Percentiles rank a stretch among this genome's conserved stretches.
phyloP scores from a whole-genome alignment of 1,140 invertebrate species.

The Papilio polytes region DNA sequence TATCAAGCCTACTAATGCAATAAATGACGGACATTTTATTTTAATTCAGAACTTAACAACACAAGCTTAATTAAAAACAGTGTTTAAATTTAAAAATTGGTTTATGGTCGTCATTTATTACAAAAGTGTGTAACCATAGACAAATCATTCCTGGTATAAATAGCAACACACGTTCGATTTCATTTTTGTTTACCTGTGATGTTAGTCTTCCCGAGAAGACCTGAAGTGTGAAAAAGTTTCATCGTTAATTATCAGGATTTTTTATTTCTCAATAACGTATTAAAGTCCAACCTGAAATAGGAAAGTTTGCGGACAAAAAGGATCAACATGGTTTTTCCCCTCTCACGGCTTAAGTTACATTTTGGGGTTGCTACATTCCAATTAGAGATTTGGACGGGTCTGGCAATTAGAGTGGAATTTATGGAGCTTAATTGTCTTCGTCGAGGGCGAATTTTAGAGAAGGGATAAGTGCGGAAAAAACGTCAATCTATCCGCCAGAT shows the following conservation, averaged over 20 bases:
- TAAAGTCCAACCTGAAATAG: slow-evolving; percentile 80
- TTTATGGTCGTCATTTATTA: slow-evolving; percentile 41
- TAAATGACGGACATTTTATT: slow-evolving; percentile 56
- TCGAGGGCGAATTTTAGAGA: slow-evolving; percentile 58
- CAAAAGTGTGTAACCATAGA: slow-evolving; percentile 53
- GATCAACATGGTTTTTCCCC: slow-evolving; percentile 65
- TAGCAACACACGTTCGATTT: slow-evolving; percentile 66
- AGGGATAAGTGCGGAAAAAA: slow-evolving; percentile 59
- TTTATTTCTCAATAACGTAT: slow-evolving; percentile 68
- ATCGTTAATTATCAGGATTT: slow-evolving; percentile 76
- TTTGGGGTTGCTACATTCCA: slow-evolving; percentile 62
- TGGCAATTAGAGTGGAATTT: slow-evolving; percentile 73
- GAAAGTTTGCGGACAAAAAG: slow-evolving; percentile 78
- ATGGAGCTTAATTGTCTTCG: slow-evolving; percentile 67
- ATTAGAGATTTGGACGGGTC: slow-evolving; percentile 71
- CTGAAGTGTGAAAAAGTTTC: slow-evolving; percentile 83
- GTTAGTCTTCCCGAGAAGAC: slow-evolving; percentile 85
- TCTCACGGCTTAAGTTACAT: slow-evolving; percentile 57
- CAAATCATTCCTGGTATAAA: slow-evolving; percentile 66
- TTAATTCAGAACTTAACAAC: background rate
- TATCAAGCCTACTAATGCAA: slow-evolving; percentile 54
- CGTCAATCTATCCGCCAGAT: slow-evolving; percentile 65
- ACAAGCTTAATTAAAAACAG: background rate
- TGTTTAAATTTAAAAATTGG: background rate
- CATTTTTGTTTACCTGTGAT: slow-evolving; percentile 81